Base-by-base conservation (phyloP, 2,888 invertebrate species). In the Xestobium rufovillosum region DNA sequence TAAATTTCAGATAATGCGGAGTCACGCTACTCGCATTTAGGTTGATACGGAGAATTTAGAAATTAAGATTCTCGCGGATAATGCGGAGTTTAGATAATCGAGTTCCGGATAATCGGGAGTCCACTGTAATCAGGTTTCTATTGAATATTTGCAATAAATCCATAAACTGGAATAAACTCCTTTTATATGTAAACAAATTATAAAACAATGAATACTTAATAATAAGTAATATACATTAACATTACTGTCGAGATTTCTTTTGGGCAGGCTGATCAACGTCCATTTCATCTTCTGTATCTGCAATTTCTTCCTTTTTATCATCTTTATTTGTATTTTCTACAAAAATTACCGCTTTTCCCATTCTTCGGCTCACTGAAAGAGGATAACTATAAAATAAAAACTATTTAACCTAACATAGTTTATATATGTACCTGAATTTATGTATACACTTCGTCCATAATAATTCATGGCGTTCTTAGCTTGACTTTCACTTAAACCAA, bases 401-500 rank as follows among this genome's bases (percentile, higher is more conserved):
- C n/a, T n/a, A n/a, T n/a, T n/a, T n/a, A n/a, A 31, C 11, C n/a
- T 28, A 26, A 34, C 13, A 30, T 14, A 39, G 13, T 27, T 19
- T 26, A 26, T 25, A 41, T 57, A 67, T 57, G 69, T 68, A 73
- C 83, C 73, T 43, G 82, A 76, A 66, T 75, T 78, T 3, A 81
- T 55, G 45, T 78, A 72, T 1, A 83, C 67, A 52, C 69, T 69
- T 17, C 76, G 68, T 16, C 51, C 78, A 69, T 53, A 75, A 73
- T 47, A 66, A 64, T 50, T 67, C 17, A 86, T 66, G 1, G 78
- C 70, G 55, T 74, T 74, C 59, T 83, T 76, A 25, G 81, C 75
- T 56, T 81, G 77, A 48, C 73, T 73, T 56, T 78, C 78, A 32
- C 75, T 79, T 3, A 86, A 61, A 2, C 85, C 86, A 55, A 85